Conservation (phyloP, 2,113 vertebrate species). For the Thamnaconus septentrionalis region DNA sequence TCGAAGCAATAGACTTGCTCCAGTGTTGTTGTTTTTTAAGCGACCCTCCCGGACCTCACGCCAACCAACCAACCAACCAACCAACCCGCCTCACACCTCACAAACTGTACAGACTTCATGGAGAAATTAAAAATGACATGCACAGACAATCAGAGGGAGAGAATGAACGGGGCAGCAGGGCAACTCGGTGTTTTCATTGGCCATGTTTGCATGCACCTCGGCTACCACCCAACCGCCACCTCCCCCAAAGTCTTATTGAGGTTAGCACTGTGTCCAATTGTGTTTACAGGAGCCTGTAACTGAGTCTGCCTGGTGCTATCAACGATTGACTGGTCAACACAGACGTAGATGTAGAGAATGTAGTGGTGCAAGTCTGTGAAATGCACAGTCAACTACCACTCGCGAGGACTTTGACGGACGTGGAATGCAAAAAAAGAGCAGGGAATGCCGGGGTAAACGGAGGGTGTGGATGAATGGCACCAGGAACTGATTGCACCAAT, state of each 20-base stretch:
- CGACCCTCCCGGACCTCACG: conserved; percentile 67
- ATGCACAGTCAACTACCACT: no score
- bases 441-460: background rate
- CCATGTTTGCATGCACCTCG: conserved; percentile 45
- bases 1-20: conserved; percentile 76
- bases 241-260: background rate
- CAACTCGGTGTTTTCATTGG: conserved; percentile 7
- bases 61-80: background rate
- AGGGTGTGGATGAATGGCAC: no score
- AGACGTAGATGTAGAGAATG: no score
- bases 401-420: no score
- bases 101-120: conserved; percentile 61
- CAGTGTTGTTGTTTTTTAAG: conserved; percentile 65
- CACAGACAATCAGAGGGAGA: conserved; percentile 80
- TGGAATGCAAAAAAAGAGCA: background rate
- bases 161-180: conserved; percentile 13
- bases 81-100: conserved; percentile 45
- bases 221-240: background rate
- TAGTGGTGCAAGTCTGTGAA: no score
- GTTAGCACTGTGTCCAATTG: background rate
- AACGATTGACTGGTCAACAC: background rate
- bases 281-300: conserved; percentile 9
- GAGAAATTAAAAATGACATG: conserved; percentile 54
- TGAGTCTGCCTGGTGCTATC: conserved; percentile 12
- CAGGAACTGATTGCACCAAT: conserved; percentile 17